A percentile compares a stretch with the other conserved stretches of the same genome.
phyloP scores from a whole-genome alignment of 2,113 vertebrate genomes.

The Oryctolagus cuniculus region DNA sequence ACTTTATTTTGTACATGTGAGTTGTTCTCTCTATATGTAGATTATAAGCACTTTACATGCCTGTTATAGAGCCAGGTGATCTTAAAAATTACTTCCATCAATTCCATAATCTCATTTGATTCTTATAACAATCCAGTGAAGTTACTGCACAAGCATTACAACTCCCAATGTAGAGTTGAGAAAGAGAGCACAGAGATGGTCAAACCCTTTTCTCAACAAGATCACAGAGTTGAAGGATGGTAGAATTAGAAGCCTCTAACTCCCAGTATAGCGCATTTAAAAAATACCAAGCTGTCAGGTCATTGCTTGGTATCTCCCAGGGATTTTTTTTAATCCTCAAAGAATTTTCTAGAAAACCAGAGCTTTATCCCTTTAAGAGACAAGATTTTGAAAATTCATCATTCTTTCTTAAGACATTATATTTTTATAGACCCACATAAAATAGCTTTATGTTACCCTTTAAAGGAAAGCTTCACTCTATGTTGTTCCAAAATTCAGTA shows the following conservation, averaged over 20 bases:
- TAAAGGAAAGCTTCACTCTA: neutral
- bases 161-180: neutral
- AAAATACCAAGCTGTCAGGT: neutral
- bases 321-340: neutral
- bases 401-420: neutral
- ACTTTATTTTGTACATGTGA: neutral
- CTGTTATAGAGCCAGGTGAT: neutral
- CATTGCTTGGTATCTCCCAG: neutral
- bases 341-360: neutral
- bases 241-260: neutral
- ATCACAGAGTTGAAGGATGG: neutral
- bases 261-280: neutral
- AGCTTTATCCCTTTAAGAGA: neutral
- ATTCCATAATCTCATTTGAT: neutral
- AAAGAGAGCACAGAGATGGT: neutral
- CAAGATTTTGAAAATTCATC: neutral
- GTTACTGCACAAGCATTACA: neutral
- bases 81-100: neutral
- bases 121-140: neutral
- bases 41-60: neutral
- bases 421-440: neutral
- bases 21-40: neutral
- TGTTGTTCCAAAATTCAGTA: neutral
- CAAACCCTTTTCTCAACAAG: neutral
- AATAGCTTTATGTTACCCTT: neutral